Evolutionary conservation across 2,797 vertebrate genomes (phyloP).

Genomic region (Urosaurus nigricauda): DNA sequence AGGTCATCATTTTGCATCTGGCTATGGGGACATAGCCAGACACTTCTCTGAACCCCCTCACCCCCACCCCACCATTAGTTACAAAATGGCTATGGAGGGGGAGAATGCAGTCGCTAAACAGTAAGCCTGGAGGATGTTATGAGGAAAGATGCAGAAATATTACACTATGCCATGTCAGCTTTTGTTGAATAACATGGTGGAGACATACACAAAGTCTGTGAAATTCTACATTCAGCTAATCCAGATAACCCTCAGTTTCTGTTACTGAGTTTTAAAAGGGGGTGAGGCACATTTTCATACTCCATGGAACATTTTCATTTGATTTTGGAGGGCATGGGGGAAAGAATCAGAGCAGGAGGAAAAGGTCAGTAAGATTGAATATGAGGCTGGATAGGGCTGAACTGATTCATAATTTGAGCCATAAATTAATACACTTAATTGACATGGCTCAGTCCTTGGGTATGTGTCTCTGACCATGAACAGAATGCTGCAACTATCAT

Average conservation of each 20-base stretch:
- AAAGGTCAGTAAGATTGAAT: not conserved
- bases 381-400: not conserved
- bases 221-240: not conserved
- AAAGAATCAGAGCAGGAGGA: not conserved
- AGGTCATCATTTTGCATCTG: too few relatives aligned
- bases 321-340: not conserved
- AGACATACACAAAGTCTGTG: not conserved
- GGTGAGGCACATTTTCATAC: not conserved
- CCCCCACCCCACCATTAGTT: too few relatives aligned
- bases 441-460: not conserved
- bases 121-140: too few relatives aligned
- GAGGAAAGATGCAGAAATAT: not conserved
- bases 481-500: not conserved
- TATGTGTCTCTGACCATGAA: not conserved
- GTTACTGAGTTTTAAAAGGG: not conserved
- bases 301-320: not conserved
- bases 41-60: not conserved
- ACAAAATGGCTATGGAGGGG: too few relatives aligned
- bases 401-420: not conserved
- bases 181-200: fast-evolving
- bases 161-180: too few relatives aligned
- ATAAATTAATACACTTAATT: not conserved
- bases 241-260: not conserved
- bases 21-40: too few relatives aligned
- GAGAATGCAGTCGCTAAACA: too few relatives aligned